Conservation (phyloP, 1,140 invertebrate species). For the Caenorhabditis inopinata region DNA sequence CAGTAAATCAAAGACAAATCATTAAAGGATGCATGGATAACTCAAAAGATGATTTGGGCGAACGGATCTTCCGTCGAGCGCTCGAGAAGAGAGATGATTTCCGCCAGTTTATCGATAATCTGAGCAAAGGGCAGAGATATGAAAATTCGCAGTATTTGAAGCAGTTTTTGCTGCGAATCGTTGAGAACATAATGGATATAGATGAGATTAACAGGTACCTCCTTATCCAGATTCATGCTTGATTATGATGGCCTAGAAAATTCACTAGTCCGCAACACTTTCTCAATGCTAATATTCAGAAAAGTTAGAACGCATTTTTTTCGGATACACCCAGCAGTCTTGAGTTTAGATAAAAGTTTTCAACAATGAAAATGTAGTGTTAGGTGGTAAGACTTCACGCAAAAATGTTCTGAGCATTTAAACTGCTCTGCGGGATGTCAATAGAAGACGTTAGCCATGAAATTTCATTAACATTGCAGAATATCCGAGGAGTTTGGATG, state of each 20-base stretch:
- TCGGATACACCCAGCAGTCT: no score
- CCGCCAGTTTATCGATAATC: constrained; percentile 47
- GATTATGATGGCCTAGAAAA: no score
- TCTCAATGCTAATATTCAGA: no score
- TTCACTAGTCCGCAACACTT: no score
- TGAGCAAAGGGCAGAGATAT: constrained; percentile 38
- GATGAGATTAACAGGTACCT: constrained; percentile 51
- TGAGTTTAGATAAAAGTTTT: no score
- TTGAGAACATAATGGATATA: constrained; percentile 47
- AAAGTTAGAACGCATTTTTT: no score
- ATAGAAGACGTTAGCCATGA: no score
- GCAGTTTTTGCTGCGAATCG: constrained; percentile 44
- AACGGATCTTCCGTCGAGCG: constrained; percentile 51
- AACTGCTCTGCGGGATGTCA: no score
- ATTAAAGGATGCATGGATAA: constrained; percentile 58
- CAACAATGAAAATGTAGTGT: no score
- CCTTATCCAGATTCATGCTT: no score
- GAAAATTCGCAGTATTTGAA: constrained; percentile 48
- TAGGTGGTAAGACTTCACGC: no score
- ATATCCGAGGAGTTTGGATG: constrained; percentile 52
- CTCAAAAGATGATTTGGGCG: constrained; percentile 57
- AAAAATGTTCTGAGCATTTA: no score
- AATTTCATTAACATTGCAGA: neutral
- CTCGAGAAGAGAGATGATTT: constrained; percentile 56
- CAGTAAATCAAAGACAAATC: constrained; percentile 48